A percentile compares a stretch with the other conserved stretches of the same genome.
Conservation (phyloP, 1,140 invertebrate species). For the Brachystomella parvula region DNA sequence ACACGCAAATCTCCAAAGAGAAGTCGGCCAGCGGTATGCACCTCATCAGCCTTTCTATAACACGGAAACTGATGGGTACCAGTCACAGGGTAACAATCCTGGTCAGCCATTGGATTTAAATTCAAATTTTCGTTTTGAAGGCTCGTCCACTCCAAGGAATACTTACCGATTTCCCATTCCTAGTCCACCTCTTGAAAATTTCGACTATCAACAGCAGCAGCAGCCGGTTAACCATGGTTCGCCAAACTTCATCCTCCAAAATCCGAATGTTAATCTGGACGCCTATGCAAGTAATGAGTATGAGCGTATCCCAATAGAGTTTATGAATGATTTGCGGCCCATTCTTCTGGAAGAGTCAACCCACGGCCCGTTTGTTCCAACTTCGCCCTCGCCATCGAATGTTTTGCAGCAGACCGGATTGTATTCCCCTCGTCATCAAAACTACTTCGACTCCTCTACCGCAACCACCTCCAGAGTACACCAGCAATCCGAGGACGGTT, state of each 20-base stretch:
- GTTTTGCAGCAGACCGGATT: slow-evolving; percentile 19
- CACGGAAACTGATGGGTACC: too few species aligned
- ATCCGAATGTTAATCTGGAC: background rate
- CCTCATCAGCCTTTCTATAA: too few species aligned
- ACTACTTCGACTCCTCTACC: slow-evolving; percentile 28
- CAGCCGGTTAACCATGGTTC: too few species aligned
- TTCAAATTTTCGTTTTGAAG: background rate
- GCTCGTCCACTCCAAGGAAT: background rate
- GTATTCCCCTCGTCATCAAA: slow-evolving; percentile 19
- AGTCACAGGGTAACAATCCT: too few species aligned
- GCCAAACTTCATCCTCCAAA: background rate
- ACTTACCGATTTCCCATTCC: background rate
- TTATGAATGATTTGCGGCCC: slow-evolving; percentile 22
- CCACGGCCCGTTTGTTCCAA: background rate
- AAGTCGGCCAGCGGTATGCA: too few species aligned
- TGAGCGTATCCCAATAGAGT: slow-evolving; percentile 28
- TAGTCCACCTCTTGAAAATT: background rate
- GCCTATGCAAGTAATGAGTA: slow-evolving; percentile 16
- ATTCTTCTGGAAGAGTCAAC: slow-evolving; percentile 22
- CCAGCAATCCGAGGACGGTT: too few species aligned
- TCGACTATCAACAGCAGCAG: background rate
- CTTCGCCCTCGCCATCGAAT: background rate
- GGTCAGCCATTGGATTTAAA: slow-evolving; percentile 2
- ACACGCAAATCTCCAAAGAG: background rate
- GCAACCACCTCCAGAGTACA: too few species aligned